These are phyloP conservation scores for Gryllus longicercus DNA, from an alignment of 2,888 invertebrate species.

Conservation along the genomic window DNA sequence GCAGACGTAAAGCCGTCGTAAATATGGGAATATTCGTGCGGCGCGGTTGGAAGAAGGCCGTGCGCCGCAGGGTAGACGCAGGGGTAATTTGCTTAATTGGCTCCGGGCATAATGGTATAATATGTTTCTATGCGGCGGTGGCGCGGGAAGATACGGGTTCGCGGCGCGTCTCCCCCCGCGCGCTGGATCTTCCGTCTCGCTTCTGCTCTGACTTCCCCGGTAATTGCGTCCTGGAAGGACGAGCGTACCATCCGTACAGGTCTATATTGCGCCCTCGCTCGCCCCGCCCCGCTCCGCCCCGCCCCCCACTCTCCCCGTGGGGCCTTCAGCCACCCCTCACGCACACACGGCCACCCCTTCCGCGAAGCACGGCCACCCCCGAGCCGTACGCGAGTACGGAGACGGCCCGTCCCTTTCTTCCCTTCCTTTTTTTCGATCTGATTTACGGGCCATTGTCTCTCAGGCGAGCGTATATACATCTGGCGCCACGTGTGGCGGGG, in stretches of 20 bases:
- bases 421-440: slow-evolving; percentile 40
- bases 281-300: not conserved
- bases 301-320: not conserved
- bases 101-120: slow-evolving; percentile 37
- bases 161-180: not conserved
- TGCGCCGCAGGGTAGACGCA: slow-evolving; percentile 1
- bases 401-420: slow-evolving; percentile 20
- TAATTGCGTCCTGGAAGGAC: slow-evolving; percentile 25
- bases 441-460: slow-evolving; percentile 53
- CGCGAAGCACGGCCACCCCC: not conserved
- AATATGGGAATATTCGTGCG: slow-evolving; percentile 30
- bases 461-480: slow-evolving; percentile 49
- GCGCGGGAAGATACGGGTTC: slow-evolving; percentile 3
- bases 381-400: slow-evolving; percentile 21
- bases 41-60: slow-evolving; percentile 17
- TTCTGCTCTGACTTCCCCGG: slow-evolving; percentile 4
- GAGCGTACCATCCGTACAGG: slow-evolving; percentile 23
- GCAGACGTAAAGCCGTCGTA: slow-evolving; percentile 36
- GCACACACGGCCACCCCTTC: not conserved
- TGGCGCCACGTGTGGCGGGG: slow-evolving; percentile 39
- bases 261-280: slow-evolving; percentile 18
- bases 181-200: not conserved
- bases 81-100: slow-evolving; percentile 39
- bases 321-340: slow-evolving; percentile 22
- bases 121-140: slow-evolving; percentile 33